Conservation (phyloP, 2,113 vertebrate genomes). For the Otis tarda region DNA sequence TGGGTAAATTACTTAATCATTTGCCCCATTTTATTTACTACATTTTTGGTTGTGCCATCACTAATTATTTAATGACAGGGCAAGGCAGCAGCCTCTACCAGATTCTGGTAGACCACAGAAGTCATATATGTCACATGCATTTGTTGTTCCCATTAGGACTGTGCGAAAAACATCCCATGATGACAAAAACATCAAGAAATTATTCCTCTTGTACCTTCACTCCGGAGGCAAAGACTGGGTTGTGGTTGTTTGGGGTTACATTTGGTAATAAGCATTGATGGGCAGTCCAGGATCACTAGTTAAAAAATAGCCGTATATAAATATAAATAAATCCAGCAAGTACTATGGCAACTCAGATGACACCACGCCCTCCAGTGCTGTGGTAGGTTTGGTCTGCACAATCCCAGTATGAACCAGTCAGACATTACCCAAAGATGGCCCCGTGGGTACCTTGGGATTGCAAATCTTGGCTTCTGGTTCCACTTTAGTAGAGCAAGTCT, state of each 20-base stretch:
- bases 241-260: background rate
- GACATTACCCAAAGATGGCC: conserved; percentile 40
- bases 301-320: background rate
- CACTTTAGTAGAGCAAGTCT: conserved; percentile 21
- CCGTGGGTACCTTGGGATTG: conserved; percentile 11
- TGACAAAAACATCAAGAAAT: background rate
- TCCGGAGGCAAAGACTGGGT: background rate
- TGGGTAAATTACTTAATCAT: background rate
- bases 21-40: background rate
- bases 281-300: background rate
- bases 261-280: background rate
- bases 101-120: background rate
- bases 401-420: conserved; percentile 63
- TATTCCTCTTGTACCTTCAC: background rate
- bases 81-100: background rate
- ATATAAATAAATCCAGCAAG: background rate
- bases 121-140: too few species aligned
- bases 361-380: background rate
- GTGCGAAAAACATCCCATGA: background rate
- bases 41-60: background rate
- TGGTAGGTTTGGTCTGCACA: conserved; percentile 35
- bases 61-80: background rate
- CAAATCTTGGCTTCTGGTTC: conserved; percentile 60
- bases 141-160: background rate
- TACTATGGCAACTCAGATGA: background rate